Conservation (phyloP, 2,797 vertebrate species). For the Sarcophilus harrisii region DNA sequence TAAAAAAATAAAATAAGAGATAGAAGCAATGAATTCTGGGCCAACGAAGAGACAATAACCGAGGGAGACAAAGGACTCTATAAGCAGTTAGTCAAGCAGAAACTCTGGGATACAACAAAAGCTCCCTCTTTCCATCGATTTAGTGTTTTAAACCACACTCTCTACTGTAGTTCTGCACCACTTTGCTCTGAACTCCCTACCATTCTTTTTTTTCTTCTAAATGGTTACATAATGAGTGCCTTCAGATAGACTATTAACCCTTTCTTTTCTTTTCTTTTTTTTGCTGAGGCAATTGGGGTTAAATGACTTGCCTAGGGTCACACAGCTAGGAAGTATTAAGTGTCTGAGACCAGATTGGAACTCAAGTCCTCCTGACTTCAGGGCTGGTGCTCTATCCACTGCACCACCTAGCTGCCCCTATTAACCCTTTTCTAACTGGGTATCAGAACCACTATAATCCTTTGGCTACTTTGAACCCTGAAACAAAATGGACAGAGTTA, state of each 20-base stretch:
- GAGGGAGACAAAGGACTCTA: slow-evolving; percentile 34
- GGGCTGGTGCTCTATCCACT: too few species aligned
- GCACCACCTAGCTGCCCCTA: too few species aligned
- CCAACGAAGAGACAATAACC: slow-evolving; percentile 17
- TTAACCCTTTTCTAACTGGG: slow-evolving; percentile 47
- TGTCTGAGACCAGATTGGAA: too few species aligned
- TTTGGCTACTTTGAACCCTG: slow-evolving; percentile 49
- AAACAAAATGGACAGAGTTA: slow-evolving; percentile 13
- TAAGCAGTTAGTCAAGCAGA: slow-evolving; percentile 36
- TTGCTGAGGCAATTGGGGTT: too few species aligned
- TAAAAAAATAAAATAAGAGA: too few species aligned
- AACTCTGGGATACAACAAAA: slow-evolving; percentile 26
- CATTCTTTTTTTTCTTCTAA: slow-evolving; percentile 51
- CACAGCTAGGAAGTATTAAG: too few species aligned
- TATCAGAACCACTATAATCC: slow-evolving; percentile 25
- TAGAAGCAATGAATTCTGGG: slow-evolving; percentile 41
- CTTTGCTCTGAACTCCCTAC: slow-evolving; percentile 45
- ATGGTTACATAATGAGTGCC: slow-evolving; percentile 2
- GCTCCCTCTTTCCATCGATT: slow-evolving; percentile 14
- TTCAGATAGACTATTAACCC: slow-evolving; percentile 18
- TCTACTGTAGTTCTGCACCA: neutral
- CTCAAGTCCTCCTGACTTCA: too few species aligned
- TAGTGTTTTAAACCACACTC: slow-evolving; percentile 31
- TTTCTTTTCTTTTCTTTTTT: slow-evolving; percentile 14
- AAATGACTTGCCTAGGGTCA: too few species aligned